These are phyloP conservation scores for Hippopotamus amphibius DNA, from an alignment of 2,113 vertebrate species.

Conservation along the genomic window DNA sequence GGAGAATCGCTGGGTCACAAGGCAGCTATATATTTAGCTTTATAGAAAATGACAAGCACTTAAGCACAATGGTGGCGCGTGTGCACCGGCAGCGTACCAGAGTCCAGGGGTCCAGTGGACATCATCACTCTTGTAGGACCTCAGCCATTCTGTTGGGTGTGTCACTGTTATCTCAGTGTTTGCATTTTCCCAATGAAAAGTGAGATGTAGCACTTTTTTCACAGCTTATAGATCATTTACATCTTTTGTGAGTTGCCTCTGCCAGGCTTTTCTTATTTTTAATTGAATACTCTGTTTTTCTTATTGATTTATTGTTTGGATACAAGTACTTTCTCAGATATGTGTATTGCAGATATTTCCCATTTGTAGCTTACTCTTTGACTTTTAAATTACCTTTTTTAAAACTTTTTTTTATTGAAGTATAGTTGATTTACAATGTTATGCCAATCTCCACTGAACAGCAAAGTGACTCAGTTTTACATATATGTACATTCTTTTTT, in stretches of 20 bases:
- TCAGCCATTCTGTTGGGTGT: rapidly evolving
- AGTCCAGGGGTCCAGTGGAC: neutral
- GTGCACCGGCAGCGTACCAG: rapidly evolving
- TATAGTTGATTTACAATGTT: too few relatives aligned
- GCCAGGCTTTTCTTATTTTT: neutral
- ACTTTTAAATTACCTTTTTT: neutral
- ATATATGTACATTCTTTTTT: too few relatives aligned
- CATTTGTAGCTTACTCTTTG: neutral
- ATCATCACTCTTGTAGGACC: rapidly evolving
- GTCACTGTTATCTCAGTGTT: neutral
- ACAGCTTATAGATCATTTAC: neutral
- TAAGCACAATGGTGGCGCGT: too few relatives aligned
- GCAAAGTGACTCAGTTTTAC: too few relatives aligned
- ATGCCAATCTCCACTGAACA: too few relatives aligned
- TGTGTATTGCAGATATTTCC: neutral
- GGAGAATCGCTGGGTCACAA: neutral
- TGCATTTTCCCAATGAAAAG: neutral
- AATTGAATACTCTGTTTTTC: neutral
- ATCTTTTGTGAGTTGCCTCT: neutral
- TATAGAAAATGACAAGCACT: neutral
- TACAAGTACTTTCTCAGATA: neutral
- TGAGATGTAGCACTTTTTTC: neutral
- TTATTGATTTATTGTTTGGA: neutral
- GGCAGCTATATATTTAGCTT: neutral
- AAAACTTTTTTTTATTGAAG: too few relatives aligned